These are phyloP conservation scores for Xestobium rufovillosum DNA, from an alignment of 2,888 invertebrate species.

Conservation along the genomic window DNA sequence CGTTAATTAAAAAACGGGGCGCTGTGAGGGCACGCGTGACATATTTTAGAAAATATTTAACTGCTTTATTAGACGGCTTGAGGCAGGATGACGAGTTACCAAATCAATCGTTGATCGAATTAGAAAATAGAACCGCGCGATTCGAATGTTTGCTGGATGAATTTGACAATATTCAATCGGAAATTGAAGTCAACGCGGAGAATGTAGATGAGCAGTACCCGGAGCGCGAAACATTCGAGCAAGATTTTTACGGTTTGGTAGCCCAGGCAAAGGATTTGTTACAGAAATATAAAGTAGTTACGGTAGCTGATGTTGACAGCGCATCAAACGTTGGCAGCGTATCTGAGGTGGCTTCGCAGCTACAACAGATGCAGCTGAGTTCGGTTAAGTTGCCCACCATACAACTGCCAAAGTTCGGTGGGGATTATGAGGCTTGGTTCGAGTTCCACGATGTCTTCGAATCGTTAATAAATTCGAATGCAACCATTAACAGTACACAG, in stretches of 20 bases:
- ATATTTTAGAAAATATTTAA: too few relatives aligned
- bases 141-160: background rate
- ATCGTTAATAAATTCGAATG: background rate
- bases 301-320: background rate
- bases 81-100: too few relatives aligned
- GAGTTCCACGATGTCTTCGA: background rate
- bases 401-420: too few relatives aligned
- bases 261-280: background rate
- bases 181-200: background rate
- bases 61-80: too few relatives aligned
- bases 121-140: background rate
- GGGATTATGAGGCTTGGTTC: background rate
- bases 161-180: background rate
- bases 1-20: too few relatives aligned
- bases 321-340: background rate
- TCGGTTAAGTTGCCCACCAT: background rate
- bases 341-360: background rate
- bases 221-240: constrained; percentile 4
- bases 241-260: background rate
- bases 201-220: background rate
- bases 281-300: background rate
- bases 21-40: too few relatives aligned
- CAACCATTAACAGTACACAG: background rate
- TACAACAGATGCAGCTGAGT: too few relatives aligned
- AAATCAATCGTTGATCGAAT: constrained; percentile 1